Evolutionary conservation across 92 coral and sea anemone genomes (phyloP).

Genomic region (Phenganax marumi): DNA sequence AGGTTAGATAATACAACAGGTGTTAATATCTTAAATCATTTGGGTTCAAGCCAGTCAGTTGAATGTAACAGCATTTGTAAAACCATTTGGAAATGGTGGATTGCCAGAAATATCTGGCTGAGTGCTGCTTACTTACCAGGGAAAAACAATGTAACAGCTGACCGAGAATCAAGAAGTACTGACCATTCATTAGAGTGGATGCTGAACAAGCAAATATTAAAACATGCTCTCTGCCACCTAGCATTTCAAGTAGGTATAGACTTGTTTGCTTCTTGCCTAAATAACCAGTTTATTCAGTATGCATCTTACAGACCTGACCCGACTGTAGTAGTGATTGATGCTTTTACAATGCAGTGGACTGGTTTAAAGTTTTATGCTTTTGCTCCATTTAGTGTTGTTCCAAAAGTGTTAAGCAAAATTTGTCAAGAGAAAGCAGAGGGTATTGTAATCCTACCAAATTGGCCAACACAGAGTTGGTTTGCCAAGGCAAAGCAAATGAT

Average conservation of each 20-base stretch:
- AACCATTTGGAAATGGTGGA: conserved; percentile 42
- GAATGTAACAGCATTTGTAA: conserved; percentile 9
- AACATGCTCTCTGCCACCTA: conserved; percentile 8
- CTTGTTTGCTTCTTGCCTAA: conserved; percentile 49
- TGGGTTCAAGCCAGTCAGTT: background rate
- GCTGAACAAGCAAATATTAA: background rate
- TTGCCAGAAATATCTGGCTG: conserved; percentile 15
- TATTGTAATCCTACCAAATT: conserved; percentile 7
- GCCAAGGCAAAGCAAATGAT: conserved; percentile 29
- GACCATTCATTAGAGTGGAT: conserved; percentile 32
- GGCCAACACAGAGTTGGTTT: conserved; percentile 28
- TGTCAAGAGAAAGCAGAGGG: background rate
- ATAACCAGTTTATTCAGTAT: conserved; percentile 31
- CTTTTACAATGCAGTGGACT: conserved; percentile 28
- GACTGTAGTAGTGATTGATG: conserved; percentile 20
- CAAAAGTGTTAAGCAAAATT: conserved; percentile 28
- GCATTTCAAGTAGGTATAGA: conserved; percentile 32
- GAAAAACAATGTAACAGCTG: conserved; percentile 18
- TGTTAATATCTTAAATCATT: conserved; percentile 14
- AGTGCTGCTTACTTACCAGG: conserved; percentile 32
- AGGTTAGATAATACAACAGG: conserved; percentile 23
- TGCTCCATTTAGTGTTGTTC: conserved; percentile 28
- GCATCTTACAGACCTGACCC: conserved; percentile 36
- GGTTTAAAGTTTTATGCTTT: conserved; percentile 35
- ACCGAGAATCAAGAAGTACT: conserved; percentile 24